These are phyloP conservation scores for Dichetophora obliterata DNA, from an alignment of 2,888 invertebrate genomes.

Conservation along the genomic window DNA sequence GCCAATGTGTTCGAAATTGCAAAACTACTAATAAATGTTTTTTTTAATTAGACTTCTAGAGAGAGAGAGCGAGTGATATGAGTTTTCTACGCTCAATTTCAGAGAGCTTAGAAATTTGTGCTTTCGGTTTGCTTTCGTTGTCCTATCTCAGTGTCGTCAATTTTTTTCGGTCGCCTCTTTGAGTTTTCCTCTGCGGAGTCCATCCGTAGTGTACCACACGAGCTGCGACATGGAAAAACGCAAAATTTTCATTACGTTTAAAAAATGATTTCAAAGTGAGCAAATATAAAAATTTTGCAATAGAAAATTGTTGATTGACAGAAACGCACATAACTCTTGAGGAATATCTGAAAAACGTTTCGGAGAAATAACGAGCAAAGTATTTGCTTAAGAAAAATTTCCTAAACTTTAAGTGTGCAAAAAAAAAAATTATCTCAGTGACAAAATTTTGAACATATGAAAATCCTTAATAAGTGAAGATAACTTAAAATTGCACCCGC, in stretches of 20 bases:
- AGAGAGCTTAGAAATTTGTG: not conserved
- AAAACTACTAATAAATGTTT: not conserved
- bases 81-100: not conserved
- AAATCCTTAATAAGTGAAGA: not conserved
- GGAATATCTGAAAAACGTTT: not conserved
- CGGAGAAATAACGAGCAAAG: not conserved
- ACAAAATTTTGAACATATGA: not conserved
- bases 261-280: constrained; percentile 24
- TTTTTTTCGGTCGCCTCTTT: not conserved
- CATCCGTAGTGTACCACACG: constrained; percentile 24
- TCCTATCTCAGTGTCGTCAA: not conserved
- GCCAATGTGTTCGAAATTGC: not conserved
- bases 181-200: constrained; percentile 4
- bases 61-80: no score
- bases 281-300: not conserved
- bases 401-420: not conserved
- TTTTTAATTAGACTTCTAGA: not conserved
- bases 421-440: not conserved
- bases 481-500: not conserved
- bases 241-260: constrained; percentile 24
- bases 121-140: not conserved
- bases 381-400: not conserved
- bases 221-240: constrained; percentile 29
- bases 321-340: not conserved
- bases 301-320: not conserved